A percentile compares a stretch with the other conserved stretches of the same genome.
Conservation (phyloP, 1,140 invertebrate species). For the Drosophila kepulauana region DNA sequence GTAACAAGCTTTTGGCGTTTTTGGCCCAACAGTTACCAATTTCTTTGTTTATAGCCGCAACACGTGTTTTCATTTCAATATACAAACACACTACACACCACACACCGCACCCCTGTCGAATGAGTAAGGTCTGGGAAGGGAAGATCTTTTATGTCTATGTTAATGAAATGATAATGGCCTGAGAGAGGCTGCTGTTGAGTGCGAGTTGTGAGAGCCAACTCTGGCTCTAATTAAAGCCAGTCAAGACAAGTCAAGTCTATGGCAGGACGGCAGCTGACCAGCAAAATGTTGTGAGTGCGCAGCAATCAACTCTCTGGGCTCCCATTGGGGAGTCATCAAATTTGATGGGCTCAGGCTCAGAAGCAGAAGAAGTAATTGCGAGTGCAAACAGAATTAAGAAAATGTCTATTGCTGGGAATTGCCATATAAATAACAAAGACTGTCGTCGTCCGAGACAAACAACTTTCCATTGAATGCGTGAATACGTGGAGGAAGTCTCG, state of each 20-base stretch:
- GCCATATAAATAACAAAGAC: slow-evolving; percentile 9
- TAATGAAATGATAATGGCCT: slow-evolving; percentile 78
- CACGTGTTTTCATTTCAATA: slow-evolving; percentile 79
- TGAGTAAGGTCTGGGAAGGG: background rate
- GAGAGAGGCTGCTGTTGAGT: slow-evolving; percentile 13
- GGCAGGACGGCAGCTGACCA: slow-evolving; percentile 6
- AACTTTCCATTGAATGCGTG: background rate
- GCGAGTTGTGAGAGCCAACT: slow-evolving; percentile 7
- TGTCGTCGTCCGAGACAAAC: background rate
- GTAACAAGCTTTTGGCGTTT: slow-evolving; percentile 55
- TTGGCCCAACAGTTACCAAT: slow-evolving; percentile 63
- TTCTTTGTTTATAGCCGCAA: slow-evolving; percentile 79
- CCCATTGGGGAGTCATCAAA: slow-evolving; percentile 42
- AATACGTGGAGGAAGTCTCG: background rate
- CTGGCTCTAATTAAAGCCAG: slow-evolving; percentile 45
- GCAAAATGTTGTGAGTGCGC: background rate
- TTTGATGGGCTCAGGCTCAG: slow-evolving; percentile 40
- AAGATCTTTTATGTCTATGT: slow-evolving; percentile 71
- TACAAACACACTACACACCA: slow-evolving; percentile 44
- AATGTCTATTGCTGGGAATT: slow-evolving; percentile 40
- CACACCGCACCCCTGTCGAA: slow-evolving; percentile 23
- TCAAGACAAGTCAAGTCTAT: background rate
- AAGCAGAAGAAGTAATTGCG: slow-evolving; percentile 47
- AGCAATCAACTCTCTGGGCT: slow-evolving; percentile 22
- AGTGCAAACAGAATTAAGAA: slow-evolving; percentile 49